Base-by-base conservation (phyloP, 2,797 vertebrate species). In the Dryobates pubescens region DNA sequence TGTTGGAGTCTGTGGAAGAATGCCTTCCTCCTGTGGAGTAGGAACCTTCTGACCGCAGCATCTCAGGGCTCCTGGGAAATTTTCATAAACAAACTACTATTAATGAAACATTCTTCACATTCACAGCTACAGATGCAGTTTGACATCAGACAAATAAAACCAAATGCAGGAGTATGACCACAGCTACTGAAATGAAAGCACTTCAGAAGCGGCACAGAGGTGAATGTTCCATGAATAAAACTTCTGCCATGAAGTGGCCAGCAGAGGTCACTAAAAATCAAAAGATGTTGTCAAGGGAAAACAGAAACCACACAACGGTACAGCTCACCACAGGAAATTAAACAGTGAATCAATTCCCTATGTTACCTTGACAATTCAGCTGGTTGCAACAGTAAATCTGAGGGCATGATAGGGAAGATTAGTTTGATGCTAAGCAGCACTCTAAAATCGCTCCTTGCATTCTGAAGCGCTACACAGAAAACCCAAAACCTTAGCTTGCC, bases 1-100 rank as follows among this genome's bases (percentile, higher is more conserved):
- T 98, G 97, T 98, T 98, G 90, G 98, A 99, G 86, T 99, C 98
- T 27, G 97, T 98, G 95, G 98, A 99, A 56, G 98, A 98, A 92
- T 98, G 97, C 82, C 98, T 98, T 91, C 98, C 98, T 92, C 97
- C 98, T 79, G 97, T 93, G 86, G 98, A 97, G 96, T 98, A 98
- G 65, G 98, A 96, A 43, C 97, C 97, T 54, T 98, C 98, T 7
- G 98, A 97, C 79, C 88, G 95, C 30, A 98, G 82, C 92, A 98
- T 96, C 89, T 97, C 97, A 24, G 98, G 97, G 80, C 97, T 98
- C 94, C 99, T 99, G 97, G 96, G 80, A 92, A 94, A 94, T 96
- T 73, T 74, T 65, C 49, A 97, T 63, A 94, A 77, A 92, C 6
- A 95, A 96, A 57, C 41, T 38, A 7, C 2, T n/a, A 59, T 94